A percentile compares a stretch with the other conserved stretches of the same genome.
Evolutionary conservation across 2,888 invertebrate genomes (phyloP).

Genomic region (Oxytorus armatus): DNA sequence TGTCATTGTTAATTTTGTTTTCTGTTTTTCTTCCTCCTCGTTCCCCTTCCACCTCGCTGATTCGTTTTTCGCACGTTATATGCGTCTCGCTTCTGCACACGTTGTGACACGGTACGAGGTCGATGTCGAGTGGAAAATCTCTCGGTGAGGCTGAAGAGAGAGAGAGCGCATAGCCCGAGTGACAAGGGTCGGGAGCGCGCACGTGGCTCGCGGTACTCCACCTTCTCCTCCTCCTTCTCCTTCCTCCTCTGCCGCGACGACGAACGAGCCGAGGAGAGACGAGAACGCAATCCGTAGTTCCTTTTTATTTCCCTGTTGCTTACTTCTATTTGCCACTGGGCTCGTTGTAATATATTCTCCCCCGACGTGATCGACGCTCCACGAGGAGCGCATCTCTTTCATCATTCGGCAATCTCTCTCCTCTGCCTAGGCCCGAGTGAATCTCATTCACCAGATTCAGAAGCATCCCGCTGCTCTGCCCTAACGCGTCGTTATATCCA

Average conservation of each 20-base stretch:
- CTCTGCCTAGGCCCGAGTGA: slow-evolving; percentile 5
- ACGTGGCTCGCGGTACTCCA: slow-evolving; percentile 64
- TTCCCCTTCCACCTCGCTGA: no score
- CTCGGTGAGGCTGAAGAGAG: neutral
- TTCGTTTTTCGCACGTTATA: slow-evolving; percentile 6
- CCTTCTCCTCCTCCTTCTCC: slow-evolving; percentile 49
- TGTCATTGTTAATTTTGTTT: neutral
- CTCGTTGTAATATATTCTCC: slow-evolving; percentile 10
- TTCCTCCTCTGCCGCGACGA: no score
- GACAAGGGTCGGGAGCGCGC: slow-evolving; percentile 61
- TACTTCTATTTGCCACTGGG: slow-evolving; percentile 41
- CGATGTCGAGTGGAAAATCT: slow-evolving; percentile 46
- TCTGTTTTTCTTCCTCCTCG: neutral
- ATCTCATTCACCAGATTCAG: slow-evolving; percentile 43
- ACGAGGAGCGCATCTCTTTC: slow-evolving; percentile 42
- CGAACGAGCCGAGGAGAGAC: slow-evolving; percentile 21
- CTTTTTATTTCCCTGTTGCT: slow-evolving; percentile 14
- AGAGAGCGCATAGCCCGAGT: slow-evolving; percentile 40
- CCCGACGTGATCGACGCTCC: slow-evolving; percentile 32
- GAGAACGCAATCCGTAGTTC: slow-evolving; percentile 36
- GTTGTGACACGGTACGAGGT: slow-evolving; percentile 5
- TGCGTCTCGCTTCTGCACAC: slow-evolving; percentile 9
- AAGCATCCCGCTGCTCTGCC: slow-evolving; percentile 53
- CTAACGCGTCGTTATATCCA: slow-evolving; percentile 26
- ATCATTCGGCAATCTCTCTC: neutral